A percentile compares a stretch with the other conserved stretches of the same genome.
phyloP scores from a whole-genome alignment of 2,888 invertebrate genomes.

The Rhagonycha fulva region DNA sequence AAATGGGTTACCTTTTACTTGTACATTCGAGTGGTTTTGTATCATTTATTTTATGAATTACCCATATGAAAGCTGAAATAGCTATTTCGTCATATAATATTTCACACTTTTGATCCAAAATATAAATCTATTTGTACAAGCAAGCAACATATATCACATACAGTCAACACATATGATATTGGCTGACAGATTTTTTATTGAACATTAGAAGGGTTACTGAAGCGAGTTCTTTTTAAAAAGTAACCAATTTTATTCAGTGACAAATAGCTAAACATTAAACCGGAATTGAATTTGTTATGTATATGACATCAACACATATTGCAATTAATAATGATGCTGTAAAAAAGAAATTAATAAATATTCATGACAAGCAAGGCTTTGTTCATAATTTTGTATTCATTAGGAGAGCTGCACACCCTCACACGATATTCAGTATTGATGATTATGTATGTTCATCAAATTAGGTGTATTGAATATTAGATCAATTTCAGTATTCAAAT shows the following conservation, averaged over 20 bases:
- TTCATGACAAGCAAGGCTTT: slow-evolving; percentile 11
- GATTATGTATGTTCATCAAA: background rate
- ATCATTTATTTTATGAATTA: slow-evolving; percentile 19
- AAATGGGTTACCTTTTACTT: background rate
- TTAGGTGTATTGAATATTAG: background rate
- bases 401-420: background rate
- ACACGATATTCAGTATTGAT: background rate
- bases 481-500: background rate
- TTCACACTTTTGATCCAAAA: slow-evolving; percentile 30
- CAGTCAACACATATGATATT: slow-evolving; percentile 31
- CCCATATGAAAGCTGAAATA: slow-evolving; percentile 16
- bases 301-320: slow-evolving; percentile 20
- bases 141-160: slow-evolving; percentile 27
- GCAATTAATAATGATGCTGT: slow-evolving; percentile 19
- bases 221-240: slow-evolving; percentile 26
- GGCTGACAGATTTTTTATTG: slow-evolving; percentile 36
- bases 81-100: slow-evolving; percentile 26
- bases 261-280: slow-evolving; percentile 17
- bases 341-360: slow-evolving; percentile 16
- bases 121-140: slow-evolving; percentile 31
- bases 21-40: background rate
- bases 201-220: slow-evolving; percentile 32
- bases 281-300: slow-evolving; percentile 20
- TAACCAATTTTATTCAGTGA: slow-evolving; percentile 22
- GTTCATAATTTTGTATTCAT: slow-evolving; percentile 12